These are phyloP conservation scores for Pomatorhinus ruficollis DNA, from an alignment of 2,113 vertebrate species.

Conservation along the genomic window DNA sequence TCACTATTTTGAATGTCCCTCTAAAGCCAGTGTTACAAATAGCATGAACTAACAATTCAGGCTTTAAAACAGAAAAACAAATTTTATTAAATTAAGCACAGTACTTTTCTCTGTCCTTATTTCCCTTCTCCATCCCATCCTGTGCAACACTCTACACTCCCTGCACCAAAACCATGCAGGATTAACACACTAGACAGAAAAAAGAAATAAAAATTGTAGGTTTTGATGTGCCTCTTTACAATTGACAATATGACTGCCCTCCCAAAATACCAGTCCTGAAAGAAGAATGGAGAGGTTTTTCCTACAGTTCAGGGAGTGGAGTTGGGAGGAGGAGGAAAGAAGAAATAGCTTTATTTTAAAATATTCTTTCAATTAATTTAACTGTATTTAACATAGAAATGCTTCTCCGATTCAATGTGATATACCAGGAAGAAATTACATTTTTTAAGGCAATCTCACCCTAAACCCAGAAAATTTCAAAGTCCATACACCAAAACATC, in stretches of 20 bases:
- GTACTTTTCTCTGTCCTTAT: not conserved
- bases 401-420: not conserved
- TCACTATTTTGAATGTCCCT: not conserved
- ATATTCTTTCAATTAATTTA: not conserved
- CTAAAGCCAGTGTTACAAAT: not conserved
- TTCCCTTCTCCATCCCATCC: not conserved
- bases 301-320: not conserved
- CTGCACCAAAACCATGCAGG: not conserved
- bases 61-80: not conserved
- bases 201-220: not conserved
- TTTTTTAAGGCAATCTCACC: not conserved
- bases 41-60: not conserved
- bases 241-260: not conserved
- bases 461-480: not conserved
- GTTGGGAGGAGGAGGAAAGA: not conserved
- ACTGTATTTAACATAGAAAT: not conserved
- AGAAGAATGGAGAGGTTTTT: not conserved
- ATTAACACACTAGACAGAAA: not conserved
- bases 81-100: not conserved
- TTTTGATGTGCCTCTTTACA: not conserved
- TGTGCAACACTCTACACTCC: not conserved
- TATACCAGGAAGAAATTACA: not conserved
- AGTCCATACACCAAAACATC: not conserved
- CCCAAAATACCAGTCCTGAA: not conserved
- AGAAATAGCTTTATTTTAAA: not conserved